phyloP scores from a whole-genome alignment of 2,888 invertebrate genomes.

The Polymixis flavicincta region DNA sequence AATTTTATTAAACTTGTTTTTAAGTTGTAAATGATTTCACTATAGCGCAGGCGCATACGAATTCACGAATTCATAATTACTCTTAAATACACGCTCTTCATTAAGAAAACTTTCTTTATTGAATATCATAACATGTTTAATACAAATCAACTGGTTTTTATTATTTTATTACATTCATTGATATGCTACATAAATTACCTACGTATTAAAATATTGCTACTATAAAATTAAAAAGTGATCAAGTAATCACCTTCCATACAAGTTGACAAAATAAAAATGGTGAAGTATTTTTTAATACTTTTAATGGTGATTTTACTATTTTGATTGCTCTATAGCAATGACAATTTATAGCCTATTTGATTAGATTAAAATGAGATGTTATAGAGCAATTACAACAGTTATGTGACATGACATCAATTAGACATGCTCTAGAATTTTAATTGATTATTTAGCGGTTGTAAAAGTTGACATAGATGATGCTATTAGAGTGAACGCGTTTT shows the following conservation, averaged over 20 bases:
- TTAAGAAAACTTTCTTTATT: constrained; percentile 50
- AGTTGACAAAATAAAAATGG: constrained; percentile 33
- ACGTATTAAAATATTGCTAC: constrained; percentile 15
- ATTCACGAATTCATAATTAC: constrained; percentile 34
- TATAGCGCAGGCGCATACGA: constrained; percentile 1
- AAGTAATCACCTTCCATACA: constrained; percentile 16
- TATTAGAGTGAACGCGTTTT: not conserved
- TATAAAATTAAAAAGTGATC: constrained; percentile 42
- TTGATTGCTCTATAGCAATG: constrained; percentile 15
- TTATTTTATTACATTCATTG: constrained; percentile 22
- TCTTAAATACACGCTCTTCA: constrained; percentile 20
- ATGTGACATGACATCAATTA: constrained; percentile 45
- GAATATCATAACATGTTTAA: constrained; percentile 23
- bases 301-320: constrained; percentile 25
- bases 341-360: constrained; percentile 27
- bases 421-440: constrained; percentile 35
- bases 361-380: constrained; percentile 24
- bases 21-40: constrained; percentile 18
- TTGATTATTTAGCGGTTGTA: constrained; percentile 37
- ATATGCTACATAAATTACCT: constrained; percentile 12
- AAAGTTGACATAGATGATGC: constrained; percentile 29
- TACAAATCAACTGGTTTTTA: constrained; percentile 25
- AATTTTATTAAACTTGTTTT: constrained; percentile 16
- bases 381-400: constrained; percentile 37
- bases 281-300: constrained; percentile 21